phyloP scores from a whole-genome alignment of 1,140 invertebrate species.

The Drosophila kikkawai region DNA sequence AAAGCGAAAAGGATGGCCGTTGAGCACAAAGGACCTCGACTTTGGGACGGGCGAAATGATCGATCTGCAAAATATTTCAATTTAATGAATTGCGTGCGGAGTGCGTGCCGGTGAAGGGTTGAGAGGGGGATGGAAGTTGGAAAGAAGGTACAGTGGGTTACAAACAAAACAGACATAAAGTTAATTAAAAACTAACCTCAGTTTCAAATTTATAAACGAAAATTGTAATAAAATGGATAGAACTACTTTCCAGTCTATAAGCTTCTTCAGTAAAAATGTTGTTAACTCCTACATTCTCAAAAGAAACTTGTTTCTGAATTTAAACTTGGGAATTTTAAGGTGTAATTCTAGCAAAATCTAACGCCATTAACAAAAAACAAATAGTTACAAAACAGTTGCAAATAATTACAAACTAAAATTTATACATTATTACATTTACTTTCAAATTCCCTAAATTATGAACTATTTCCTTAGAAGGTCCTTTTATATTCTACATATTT shows the following conservation, averaged over 20 bases:
- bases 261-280: not conserved
- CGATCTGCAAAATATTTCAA: constrained; percentile 81
- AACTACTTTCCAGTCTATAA: not conserved
- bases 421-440: not conserved
- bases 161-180: not conserved
- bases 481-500: not conserved
- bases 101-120: constrained; percentile 62
- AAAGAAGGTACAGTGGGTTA: constrained; percentile 42
- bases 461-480: not conserved
- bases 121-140: constrained; percentile 15
- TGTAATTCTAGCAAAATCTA: not conserved
- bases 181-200: not conserved
- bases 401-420: not conserved
- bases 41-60: constrained; percentile 57
- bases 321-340: not conserved
- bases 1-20: constrained; percentile 10
- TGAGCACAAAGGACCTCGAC: constrained; percentile 58
- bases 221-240: not conserved
- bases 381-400: rapidly evolving
- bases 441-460: not conserved
- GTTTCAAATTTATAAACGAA: too few relatives aligned
- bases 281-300: not conserved
- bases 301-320: too few relatives aligned
- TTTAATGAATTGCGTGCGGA: constrained; percentile 77
- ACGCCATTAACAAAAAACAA: not conserved